phyloP scores from a whole-genome alignment of 2,888 invertebrate species.

The Agelastica alni region DNA sequence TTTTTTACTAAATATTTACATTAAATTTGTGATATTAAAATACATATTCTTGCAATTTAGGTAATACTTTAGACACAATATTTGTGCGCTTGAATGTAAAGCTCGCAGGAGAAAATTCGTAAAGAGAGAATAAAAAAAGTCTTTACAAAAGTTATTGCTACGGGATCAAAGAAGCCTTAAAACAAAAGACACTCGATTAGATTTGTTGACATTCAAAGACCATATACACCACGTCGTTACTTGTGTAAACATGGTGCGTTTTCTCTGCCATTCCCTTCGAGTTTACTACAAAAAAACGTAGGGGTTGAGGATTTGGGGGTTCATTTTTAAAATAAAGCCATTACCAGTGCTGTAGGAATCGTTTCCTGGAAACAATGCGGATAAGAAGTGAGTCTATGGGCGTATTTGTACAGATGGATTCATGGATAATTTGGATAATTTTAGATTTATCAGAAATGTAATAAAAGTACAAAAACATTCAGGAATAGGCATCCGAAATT shows the following conservation, averaged over 20 bases:
- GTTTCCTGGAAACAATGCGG: not conserved
- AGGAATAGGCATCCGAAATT: no score
- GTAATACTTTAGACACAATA: no score
- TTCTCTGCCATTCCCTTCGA: not conserved
- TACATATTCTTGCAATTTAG: no score
- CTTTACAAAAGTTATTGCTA: slow-evolving; percentile 1
- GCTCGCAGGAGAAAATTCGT: no score
- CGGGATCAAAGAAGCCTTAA: slow-evolving; percentile 7
- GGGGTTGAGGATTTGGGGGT: not conserved
- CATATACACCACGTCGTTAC: slow-evolving; percentile 4
- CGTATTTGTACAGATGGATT: no score
- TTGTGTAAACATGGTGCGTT: slow-evolving; percentile 5
- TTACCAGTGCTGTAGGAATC: not conserved
- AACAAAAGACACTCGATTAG: slow-evolving; percentile 6
- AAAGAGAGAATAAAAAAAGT: slow-evolving; percentile 1
- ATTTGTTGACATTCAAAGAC: slow-evolving; percentile 7
- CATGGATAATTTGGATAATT: no score
- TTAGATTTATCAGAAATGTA: no score
- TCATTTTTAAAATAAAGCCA: not conserved
- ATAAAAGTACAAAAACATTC: no score
- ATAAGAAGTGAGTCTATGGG: no score
- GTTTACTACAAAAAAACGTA: slow-evolving; percentile 1
- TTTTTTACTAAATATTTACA: no score
- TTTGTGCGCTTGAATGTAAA: no score
- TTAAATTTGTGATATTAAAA: no score